Evolutionary conservation across 2,888 invertebrate species (phyloP), one percentile per base, ranked within the genome.

Genomic region (Monopis laevigella): DNA sequence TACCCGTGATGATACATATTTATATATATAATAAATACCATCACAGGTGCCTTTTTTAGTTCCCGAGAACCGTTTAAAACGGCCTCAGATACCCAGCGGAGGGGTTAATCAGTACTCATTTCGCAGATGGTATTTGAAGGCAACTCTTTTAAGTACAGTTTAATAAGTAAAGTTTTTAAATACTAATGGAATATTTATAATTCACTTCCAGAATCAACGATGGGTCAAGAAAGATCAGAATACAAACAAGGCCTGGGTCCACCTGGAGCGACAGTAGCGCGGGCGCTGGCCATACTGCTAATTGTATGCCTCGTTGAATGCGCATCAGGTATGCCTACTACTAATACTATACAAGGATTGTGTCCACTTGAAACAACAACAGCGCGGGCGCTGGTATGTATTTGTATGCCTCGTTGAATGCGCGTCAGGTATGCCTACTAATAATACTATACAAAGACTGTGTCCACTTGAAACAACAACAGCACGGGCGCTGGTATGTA

Each of bases 251-350:
- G 21, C n/a, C 11, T 36, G 2, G 36, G 36, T 21, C 36, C 36
- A 12, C 36, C 36, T 13, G 36, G 36, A 36, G 36, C 36, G 36
- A 21, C 21, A 2, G 21, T 62, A 41, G 55, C 77, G 30, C 68
- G 74, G 46, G 57, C 82, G 32, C 63, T 80, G n/a, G 64, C 77
- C 13, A 52, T 86, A 18, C 62, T 86, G 26, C 66, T 85, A 42
- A 64, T 86, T 43, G 69, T 85, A 48, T 84, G 82, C 48, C 75
- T 86, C 44, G 83, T 81, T 13, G 84, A 85, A 55, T 82, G 83
- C 50, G 82, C 82, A 44, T 78, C 85, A 65, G 86, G 87, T 87
- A 65, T 59, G 64, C n/a, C n/a, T n/a, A n/a, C n/a, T n/a, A n/a
- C n/a, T n/a, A n/a, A n/a, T n/a, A n/a, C n/a, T n/a, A n/a, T n/a